Evolutionary conservation across 2,888 invertebrate species (phyloP).

Genomic region (Platycheirus rosarum): DNA sequence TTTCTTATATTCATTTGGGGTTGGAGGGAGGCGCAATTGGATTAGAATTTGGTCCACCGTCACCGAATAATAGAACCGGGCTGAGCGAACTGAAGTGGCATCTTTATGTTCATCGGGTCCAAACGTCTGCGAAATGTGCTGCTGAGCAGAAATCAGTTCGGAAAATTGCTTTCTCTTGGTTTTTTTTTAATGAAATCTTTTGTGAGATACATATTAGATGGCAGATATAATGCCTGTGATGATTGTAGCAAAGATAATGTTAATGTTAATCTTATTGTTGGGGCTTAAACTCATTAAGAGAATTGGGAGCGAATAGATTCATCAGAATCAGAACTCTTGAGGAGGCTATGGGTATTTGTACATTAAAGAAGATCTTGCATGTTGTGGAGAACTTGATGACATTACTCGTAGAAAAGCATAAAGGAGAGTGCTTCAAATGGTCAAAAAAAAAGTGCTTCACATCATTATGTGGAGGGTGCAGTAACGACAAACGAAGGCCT

Average conservation of each 20-base stretch:
- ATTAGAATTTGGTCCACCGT: not conserved
- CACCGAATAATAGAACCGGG: slow-evolving; percentile 13
- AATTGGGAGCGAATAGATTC: slow-evolving; percentile 11
- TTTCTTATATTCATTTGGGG: not conserved
- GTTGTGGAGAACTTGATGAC: slow-evolving; percentile 25
- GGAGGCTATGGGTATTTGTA: not conserved
- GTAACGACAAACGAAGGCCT: slow-evolving; percentile 2
- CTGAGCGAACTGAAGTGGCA: not conserved
- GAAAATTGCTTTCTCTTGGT: not conserved
- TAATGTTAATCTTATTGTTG: slow-evolving; percentile 21
- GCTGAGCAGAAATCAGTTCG: not conserved
- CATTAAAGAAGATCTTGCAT: slow-evolving; percentile 4
- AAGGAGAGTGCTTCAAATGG: slow-evolving; percentile 15
- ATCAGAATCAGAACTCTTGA: slow-evolving; percentile 4
- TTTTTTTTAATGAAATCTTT: slow-evolving; percentile 9
- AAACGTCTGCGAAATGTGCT: not conserved
- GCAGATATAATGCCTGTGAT: not conserved
- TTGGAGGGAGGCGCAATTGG: not conserved
- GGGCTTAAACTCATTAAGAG: slow-evolving; percentile 17
- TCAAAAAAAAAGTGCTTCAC: not conserved
- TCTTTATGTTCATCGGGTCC: slow-evolving; percentile 6
- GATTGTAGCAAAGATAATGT: slow-evolving; percentile 12
- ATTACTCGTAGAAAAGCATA: slow-evolving; percentile 15
- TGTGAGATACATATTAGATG: slow-evolving; percentile 4
- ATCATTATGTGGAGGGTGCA: not conserved